Percentiles rank a stretch among this genome's conserved stretches.
phyloP scores from a whole-genome alignment of 2,113 vertebrate species.

The Labeo catla region DNA sequence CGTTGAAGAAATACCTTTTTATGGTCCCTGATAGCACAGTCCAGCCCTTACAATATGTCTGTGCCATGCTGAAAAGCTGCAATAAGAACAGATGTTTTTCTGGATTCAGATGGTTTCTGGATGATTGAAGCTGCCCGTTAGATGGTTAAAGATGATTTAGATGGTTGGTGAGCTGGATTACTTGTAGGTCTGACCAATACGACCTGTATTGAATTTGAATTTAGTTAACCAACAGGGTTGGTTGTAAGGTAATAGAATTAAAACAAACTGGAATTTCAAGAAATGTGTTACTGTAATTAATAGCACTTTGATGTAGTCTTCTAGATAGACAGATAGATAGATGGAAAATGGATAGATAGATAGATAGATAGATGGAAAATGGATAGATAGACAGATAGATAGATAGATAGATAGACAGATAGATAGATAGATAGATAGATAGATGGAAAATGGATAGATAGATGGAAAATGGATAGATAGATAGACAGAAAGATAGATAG shows the following conservation, averaged over 20 bases:
- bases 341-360: background rate
- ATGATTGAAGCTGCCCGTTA: background rate
- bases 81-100: background rate
- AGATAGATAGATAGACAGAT: background rate
- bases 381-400: background rate
- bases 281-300: background rate
- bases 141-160: background rate
- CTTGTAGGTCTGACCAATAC: background rate
- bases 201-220: background rate
- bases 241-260: background rate
- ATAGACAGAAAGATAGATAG: background rate
- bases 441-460: background rate
- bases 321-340: too few species aligned
- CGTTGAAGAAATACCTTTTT: constrained; percentile 8
- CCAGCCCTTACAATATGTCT: background rate
- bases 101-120: background rate
- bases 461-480: background rate
- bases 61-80: background rate
- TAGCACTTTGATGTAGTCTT: background rate
- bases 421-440: background rate
- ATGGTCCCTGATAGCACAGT: background rate
- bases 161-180: background rate
- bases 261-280: background rate
- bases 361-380: background rate
- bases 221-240: background rate